These are phyloP conservation scores for Chiridota heheva DNA, from an alignment of 35 echinoderm and acorn worm species.

Conservation along the genomic window DNA sequence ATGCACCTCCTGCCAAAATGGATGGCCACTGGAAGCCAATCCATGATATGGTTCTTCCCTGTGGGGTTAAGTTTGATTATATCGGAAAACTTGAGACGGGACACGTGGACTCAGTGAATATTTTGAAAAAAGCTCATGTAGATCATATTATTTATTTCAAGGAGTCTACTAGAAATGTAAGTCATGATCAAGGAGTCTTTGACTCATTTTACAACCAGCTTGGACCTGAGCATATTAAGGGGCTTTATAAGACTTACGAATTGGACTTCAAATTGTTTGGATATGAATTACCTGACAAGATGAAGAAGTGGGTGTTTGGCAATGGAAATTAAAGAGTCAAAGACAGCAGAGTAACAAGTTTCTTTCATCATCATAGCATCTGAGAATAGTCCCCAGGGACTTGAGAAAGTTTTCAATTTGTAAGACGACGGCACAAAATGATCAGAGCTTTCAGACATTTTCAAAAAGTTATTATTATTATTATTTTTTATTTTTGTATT, in stretches of 20 bases:
- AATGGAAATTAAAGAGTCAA: too few species aligned
- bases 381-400: too few species aligned
- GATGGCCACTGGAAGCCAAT: slow-evolving; percentile 84
- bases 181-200: slow-evolving; percentile 51
- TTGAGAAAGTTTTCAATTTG: too few species aligned
- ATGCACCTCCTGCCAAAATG: slow-evolving; percentile 35
- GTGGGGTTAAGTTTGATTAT: slow-evolving; percentile 70
- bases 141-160: slow-evolving; percentile 78
- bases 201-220: slow-evolving; percentile 61
- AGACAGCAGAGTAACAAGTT: too few species aligned
- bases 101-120: slow-evolving; percentile 62
- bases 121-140: slow-evolving; percentile 63
- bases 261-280: slow-evolving; percentile 89
- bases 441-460: too few species aligned
- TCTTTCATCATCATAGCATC: too few species aligned
- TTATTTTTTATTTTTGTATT: too few species aligned
- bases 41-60: slow-evolving; percentile 75
- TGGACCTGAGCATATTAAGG: slow-evolving; percentile 36
- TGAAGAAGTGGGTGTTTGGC: slow-evolving; percentile 55
- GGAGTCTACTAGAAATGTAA: slow-evolving; percentile 33
- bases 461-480: too few species aligned
- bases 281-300: slow-evolving; percentile 51
- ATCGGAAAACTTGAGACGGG: slow-evolving; percentile 85
- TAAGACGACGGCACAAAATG: too few species aligned
- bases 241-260: slow-evolving; percentile 68